Percentiles rank a stretch among this genome's conserved stretches.
Conservation (phyloP, 2,797 vertebrate species). For the Perodicticus potto region DNA sequence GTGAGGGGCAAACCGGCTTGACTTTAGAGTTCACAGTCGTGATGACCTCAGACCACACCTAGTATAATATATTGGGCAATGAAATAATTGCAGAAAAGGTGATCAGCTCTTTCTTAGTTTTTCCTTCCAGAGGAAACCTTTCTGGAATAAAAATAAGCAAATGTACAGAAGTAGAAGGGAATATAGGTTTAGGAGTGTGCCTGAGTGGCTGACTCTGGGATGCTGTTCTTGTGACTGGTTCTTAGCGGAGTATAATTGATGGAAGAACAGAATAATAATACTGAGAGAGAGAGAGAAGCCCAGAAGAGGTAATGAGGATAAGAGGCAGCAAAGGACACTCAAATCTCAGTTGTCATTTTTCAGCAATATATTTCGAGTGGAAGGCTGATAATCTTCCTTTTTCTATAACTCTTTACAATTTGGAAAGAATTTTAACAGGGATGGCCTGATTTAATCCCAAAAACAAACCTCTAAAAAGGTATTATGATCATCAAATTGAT, state of each 20-base stretch:
- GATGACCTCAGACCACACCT: not conserved
- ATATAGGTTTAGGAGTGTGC: not conserved
- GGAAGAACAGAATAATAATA: not conserved
- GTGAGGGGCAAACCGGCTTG: not conserved
- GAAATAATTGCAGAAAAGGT: not conserved
- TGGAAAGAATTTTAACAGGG: not conserved
- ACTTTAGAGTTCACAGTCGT: not conserved
- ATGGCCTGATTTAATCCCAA: not conserved
- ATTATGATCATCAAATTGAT: not conserved
- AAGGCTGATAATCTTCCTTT: not conserved
- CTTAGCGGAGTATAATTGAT: not conserved
- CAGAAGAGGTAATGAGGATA: not conserved
- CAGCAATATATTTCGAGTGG: not conserved
- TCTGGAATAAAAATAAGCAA: not conserved
- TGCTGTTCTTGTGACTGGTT: not conserved
- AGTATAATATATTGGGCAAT: not conserved
- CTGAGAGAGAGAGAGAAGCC: not conserved
- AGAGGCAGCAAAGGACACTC: not conserved
- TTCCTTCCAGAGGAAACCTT: not conserved
- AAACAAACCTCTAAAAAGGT: not conserved
- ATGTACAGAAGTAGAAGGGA: not conserved
- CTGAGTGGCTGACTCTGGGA: not conserved
- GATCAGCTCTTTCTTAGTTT: not conserved
- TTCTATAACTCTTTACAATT: not conserved
- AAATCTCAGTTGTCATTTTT: not conserved